phyloP scores from a whole-genome alignment of 92 coral and sea anemone species.

The Parazoanthus atlanticus region DNA sequence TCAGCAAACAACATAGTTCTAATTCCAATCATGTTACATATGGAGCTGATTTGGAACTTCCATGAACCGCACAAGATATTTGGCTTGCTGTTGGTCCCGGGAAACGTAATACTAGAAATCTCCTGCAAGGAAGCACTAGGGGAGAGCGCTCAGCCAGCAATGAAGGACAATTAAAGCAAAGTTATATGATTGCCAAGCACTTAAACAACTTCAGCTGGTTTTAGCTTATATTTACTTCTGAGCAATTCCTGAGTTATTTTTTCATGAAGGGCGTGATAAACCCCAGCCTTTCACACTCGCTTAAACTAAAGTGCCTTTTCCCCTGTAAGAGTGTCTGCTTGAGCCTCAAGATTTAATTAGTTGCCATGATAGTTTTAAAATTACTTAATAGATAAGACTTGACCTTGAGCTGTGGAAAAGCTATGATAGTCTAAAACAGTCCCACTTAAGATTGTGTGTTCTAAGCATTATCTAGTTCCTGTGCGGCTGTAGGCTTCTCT shows the following conservation, averaged over 20 bases:
- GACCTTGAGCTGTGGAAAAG: not conserved
- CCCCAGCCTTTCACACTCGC: not conserved
- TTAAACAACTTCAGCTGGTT: not conserved
- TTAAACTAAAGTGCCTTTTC: not conserved
- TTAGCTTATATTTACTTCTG: not conserved
- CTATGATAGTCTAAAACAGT: not conserved
- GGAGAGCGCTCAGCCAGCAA: not conserved
- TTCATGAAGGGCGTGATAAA: slow-evolving; percentile 4
- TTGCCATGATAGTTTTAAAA: not conserved
- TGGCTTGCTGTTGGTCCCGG: slow-evolving; percentile 1
- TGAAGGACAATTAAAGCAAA: not conserved
- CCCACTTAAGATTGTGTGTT: not conserved
- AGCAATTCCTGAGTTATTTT: not conserved
- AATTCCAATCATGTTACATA: not conserved
- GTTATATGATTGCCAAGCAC: not conserved
- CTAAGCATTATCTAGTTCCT: not conserved
- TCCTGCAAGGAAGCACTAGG: not conserved
- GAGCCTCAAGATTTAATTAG: not conserved
- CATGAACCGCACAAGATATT: not conserved
- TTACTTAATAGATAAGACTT: not conserved
- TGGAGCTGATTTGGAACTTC: not conserved
- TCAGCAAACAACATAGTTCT: not conserved
- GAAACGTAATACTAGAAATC: not conserved
- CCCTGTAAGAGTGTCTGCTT: not conserved
- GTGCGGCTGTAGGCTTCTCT: too few relatives aligned